Percentiles rank a stretch among this genome's conserved stretches.
Conservation (phyloP, 2,797 vertebrate genomes). For the Trematocara caparti region DNA sequence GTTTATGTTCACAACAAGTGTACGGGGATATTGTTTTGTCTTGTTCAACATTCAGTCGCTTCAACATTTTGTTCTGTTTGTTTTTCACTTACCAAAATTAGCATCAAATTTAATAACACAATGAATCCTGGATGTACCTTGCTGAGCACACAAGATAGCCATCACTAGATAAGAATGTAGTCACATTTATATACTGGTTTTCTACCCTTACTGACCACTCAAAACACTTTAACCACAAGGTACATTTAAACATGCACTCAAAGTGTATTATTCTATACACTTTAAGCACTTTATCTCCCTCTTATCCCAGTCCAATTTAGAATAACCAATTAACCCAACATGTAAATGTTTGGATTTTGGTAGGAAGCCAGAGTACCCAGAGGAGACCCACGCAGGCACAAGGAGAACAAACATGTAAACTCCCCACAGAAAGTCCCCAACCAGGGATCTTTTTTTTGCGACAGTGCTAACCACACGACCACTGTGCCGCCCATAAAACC, state of each 20-base stretch:
- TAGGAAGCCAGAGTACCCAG: background rate
- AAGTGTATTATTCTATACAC: background rate
- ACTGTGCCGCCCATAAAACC: background rate
- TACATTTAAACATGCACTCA: background rate
- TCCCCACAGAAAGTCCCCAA: background rate
- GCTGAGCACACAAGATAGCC: background rate
- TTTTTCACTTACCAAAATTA: background rate
- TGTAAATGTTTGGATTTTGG: background rate
- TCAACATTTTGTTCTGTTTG: background rate
- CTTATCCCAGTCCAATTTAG: background rate
- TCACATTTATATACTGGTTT: background rate
- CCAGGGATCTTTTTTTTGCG: background rate
- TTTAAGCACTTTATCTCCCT: background rate
- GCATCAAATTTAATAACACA: background rate
- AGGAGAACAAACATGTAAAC: background rate
- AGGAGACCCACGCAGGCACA: background rate
- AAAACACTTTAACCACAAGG: background rate
- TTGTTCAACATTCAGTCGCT: background rate
- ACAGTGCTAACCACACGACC: background rate
- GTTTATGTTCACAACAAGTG: background rate
- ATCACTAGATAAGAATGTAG: background rate
- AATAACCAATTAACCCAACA: background rate
- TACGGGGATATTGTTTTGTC: background rate
- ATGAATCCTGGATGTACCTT: background rate
- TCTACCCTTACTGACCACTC: background rate